A percentile compares a stretch with the other conserved stretches of the same genome.
phyloP scores from a whole-genome alignment of 1,140 invertebrate genomes.

The Ctenoplectra terminalis region DNA sequence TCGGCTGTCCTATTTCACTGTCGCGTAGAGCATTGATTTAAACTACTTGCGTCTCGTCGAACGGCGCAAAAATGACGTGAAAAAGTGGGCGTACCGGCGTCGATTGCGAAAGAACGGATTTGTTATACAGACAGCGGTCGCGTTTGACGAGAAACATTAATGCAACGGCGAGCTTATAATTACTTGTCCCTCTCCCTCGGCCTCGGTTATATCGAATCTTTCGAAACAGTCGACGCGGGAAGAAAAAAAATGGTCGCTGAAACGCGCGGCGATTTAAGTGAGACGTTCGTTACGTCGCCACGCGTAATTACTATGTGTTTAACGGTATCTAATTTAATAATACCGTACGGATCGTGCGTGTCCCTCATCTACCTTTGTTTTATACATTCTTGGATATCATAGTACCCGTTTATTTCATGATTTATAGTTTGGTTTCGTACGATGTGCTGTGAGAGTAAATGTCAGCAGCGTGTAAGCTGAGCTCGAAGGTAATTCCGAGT shows the following conservation, averaged over 20 bases:
- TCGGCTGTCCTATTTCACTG: neutral
- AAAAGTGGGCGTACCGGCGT: slow-evolving; percentile 6
- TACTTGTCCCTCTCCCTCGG: neutral
- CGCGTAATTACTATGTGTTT: neutral
- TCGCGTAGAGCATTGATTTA: slow-evolving; percentile 12
- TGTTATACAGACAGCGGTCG: slow-evolving; percentile 1
- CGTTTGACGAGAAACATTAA: slow-evolving; percentile 40
- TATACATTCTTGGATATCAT: neutral
- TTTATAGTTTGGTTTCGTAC: neutral
- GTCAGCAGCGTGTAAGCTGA: too few species aligned
- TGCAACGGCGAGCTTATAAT: slow-evolving; percentile 26
- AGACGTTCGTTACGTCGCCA: neutral
- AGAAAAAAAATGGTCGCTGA: neutral
- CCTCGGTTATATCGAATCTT: slow-evolving; percentile 5
- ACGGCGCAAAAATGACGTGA: slow-evolving; percentile 14
- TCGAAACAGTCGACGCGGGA: slow-evolving; percentile 5
- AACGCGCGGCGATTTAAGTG: neutral
- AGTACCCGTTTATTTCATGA: neutral
- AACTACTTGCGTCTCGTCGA: neutral
- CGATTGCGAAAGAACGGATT: slow-evolving; percentile 24
- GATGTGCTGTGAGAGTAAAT: neutral
- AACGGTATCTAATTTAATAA: slow-evolving; percentile 26
- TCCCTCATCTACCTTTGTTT: neutral
- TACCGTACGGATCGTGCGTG: neutral
- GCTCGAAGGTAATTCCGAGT: neutral